Evolutionary conservation across 2,113 vertebrate species (phyloP), one percentile per base, ranked within the genome.

Genomic region (Gopherus flavomarginatus): DNA sequence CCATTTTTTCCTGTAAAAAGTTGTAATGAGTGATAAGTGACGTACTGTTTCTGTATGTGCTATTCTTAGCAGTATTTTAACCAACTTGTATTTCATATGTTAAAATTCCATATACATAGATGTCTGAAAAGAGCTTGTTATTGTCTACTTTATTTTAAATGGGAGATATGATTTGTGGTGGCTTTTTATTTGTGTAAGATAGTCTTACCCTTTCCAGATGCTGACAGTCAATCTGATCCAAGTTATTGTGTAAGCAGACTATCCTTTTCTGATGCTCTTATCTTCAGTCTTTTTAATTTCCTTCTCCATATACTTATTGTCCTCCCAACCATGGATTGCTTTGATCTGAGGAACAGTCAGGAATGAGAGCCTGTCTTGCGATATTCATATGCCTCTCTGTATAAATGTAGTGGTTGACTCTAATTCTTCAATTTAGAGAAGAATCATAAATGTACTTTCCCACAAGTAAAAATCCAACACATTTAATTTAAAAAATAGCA

Each of bases 21-120:
- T 92, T 92, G 97, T 98, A 97, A 96, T 96, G 94, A 97, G 97
- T 98, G 97, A 80, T 95, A 96, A 97, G 98, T 98, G 97, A 97
- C 95, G 95, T 98, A 94, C 92, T 95, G 97, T 98, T 97, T 97
- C 92, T 97, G 94, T 98, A 90, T 22, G 98, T 98, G 98, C 96
- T 95, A 95, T 97, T 96, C 88, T 94, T 98, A 98, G 97, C 96
- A 96, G 97, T 98, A 97, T 98, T 97, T 97, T 98, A 98, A 97
- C 95, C 94, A 87, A 62, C 97, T 95, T 96, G 97, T 98, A 97
- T 98, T 96, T 96, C 96, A 89, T 91, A 42, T 93, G 95, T 98
- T 97, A 96, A 96, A 93, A 92, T 95, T 95, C 95, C 96, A 65
- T 92, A 96, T 97, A 96, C 49, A 91, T 94, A 91, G 44, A 94